Conservation (phyloP, 1,140 invertebrate species). For the Meteorus sp. region DNA sequence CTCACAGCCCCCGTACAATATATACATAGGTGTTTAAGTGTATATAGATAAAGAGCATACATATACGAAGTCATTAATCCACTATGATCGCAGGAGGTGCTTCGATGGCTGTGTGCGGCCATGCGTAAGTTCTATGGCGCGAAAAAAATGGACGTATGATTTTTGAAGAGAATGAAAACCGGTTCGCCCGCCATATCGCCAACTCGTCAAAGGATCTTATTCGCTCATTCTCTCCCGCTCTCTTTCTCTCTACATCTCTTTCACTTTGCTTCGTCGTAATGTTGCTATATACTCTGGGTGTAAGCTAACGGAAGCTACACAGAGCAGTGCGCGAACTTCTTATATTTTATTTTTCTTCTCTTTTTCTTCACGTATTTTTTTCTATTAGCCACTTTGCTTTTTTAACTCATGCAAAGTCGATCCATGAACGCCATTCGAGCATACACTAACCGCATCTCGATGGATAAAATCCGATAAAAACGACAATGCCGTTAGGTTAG, state of each 20-base stretch:
- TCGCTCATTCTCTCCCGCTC: not conserved
- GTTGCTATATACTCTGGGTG: too few relatives aligned
- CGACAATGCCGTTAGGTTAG: slow-evolving; percentile 25
- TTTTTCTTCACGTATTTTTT: not conserved
- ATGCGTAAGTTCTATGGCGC: slow-evolving; percentile 21
- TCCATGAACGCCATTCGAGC: slow-evolving; percentile 6
- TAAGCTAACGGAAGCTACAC: slow-evolving; percentile 21
- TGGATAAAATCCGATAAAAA: slow-evolving; percentile 28
- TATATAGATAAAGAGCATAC: too few relatives aligned
- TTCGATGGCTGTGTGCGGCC: slow-evolving; percentile 1
- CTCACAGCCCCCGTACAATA: not conserved
- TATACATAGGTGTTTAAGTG: not conserved
- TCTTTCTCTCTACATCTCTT: not conserved
- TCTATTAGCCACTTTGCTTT: slow-evolving; percentile 15
- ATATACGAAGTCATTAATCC: slow-evolving; percentile 16
- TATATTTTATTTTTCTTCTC: not conserved
- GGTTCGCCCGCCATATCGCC: slow-evolving; percentile 11
- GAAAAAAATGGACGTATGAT: slow-evolving; percentile 21
- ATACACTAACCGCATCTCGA: slow-evolving; percentile 19
- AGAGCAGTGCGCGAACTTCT: not conserved
- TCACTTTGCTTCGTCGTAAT: not conserved
- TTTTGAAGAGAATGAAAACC: slow-evolving; percentile 21
- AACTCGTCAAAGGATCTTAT: not conserved
- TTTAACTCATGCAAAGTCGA: slow-evolving; percentile 17
- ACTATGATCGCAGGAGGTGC: not conserved